Evolutionary conservation across 2,797 vertebrate genomes (phyloP).

Genomic region (Liasis olivaceus): DNA sequence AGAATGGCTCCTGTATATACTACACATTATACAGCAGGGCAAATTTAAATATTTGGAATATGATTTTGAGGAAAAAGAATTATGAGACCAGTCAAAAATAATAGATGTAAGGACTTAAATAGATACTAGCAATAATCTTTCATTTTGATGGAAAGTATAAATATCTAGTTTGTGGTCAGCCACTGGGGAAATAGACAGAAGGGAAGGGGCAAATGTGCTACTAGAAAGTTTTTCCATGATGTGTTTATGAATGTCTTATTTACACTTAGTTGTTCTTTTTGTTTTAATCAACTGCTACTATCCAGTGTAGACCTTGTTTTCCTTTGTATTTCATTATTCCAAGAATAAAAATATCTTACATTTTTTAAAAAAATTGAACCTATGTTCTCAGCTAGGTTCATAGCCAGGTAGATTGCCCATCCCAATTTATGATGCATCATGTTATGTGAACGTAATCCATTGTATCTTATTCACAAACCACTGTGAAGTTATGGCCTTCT

Average conservation of each 20-base stretch:
- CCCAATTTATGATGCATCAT: background rate
- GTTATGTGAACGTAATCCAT: background rate
- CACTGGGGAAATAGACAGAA: background rate
- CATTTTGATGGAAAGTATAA: background rate
- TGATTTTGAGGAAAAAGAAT: background rate
- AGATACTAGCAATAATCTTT: background rate
- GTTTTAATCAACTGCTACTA: background rate
- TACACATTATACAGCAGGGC: background rate
- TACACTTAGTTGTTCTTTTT: background rate
- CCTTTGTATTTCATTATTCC: background rate
- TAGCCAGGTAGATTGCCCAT: background rate
- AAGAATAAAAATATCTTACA: background rate
- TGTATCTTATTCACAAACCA: background rate
- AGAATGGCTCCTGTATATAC: background rate
- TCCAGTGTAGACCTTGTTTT: background rate
- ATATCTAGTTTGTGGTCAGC: background rate
- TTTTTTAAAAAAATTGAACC: background rate
- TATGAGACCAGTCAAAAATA: background rate
- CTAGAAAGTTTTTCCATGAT: background rate
- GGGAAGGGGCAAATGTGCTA: background rate
- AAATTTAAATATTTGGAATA: background rate
- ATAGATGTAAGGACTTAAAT: background rate
- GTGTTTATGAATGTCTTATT: background rate
- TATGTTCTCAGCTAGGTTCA: background rate
- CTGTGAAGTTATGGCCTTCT: background rate